phyloP scores from a whole-genome alignment of 2,113 vertebrate species.

The Cygnus atratus region DNA sequence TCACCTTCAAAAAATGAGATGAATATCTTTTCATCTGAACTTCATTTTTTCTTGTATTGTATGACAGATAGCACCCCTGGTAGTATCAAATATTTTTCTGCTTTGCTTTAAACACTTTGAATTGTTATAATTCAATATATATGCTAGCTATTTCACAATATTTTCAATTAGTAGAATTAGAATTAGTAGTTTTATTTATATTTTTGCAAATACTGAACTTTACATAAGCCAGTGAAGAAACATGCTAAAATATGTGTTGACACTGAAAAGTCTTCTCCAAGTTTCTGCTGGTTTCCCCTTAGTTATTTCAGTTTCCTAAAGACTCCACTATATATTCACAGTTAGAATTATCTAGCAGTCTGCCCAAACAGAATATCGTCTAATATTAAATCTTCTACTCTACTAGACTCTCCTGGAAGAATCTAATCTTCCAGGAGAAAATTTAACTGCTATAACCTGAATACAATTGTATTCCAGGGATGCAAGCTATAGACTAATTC shows the following conservation, averaged over 20 bases:
- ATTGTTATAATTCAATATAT: not conserved
- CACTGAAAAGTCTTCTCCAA: not conserved
- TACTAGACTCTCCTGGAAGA: not conserved
- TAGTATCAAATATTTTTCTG: not conserved
- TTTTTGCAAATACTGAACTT: not conserved
- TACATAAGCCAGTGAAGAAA: not conserved
- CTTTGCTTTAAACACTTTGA: not conserved
- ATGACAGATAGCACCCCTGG: not conserved
- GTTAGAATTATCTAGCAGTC: not conserved
- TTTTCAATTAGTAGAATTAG: not conserved
- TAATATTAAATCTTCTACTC: not conserved
- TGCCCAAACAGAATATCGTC: not conserved
- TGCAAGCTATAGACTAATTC: not conserved
- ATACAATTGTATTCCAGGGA: not conserved
- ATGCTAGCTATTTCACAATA: not conserved
- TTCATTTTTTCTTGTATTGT: not conserved
- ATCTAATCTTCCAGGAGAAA: not conserved
- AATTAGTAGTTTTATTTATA: not conserved
- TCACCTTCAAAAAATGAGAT: not conserved
- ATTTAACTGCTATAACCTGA: not conserved
- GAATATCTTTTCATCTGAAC: not conserved
- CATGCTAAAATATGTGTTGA: not conserved
- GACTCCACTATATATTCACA: not conserved
- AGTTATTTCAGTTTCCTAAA: not conserved
- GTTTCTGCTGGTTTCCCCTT: not conserved